Evolutionary conservation across 2,113 vertebrate genomes (phyloP), one percentile per base, ranked within the genome.

Genomic region (Cisticola juncidis): DNA sequence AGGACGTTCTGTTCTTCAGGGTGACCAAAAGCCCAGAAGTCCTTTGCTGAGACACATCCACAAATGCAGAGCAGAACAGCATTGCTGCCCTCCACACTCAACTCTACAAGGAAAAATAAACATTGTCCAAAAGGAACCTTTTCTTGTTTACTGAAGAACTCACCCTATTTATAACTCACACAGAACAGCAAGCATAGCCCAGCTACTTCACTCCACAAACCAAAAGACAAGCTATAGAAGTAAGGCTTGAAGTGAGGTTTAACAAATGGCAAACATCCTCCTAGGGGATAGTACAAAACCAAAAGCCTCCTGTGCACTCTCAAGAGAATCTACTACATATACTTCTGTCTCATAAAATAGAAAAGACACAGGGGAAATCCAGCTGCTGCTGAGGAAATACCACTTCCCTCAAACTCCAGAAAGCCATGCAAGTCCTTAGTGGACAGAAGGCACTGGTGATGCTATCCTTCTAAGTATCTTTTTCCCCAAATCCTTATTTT

Each of bases 141-240:
- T 64, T 40, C 24, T 31, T 80, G 6, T 58, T 87, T 70, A 25
- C 31, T 57, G 11, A 69, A 42, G 12, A 51, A 33, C 23, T 80
- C 17, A 42, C 7, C 9, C 28, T 80, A 19, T n/a, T 33, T 31
- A 18, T 54, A 66, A 19, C 22, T 73, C 51, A 57, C 18, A n/a
- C 17, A 36, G 35, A 74, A 61, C 6, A 17, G 13, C 23, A 66
- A 92, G 19, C 2, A 0, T 14, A 81, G 66, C 6, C 0, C 0
- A 36, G 33, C 16, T 81, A 6, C 28, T 70, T 90, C 35, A 36
- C 4, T 69, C 36, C 57, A 29, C 42, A 50, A 50, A 15, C 7
- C 38, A 35, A 40, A 84, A 45, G 14, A 35, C 12, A 61, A 72
- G 17, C 17, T 74, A 29, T 9, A 36, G 24, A 66, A 23, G 11